Conservation (phyloP, 2,797 vertebrate species). For the Antennarius maculatus region DNA sequence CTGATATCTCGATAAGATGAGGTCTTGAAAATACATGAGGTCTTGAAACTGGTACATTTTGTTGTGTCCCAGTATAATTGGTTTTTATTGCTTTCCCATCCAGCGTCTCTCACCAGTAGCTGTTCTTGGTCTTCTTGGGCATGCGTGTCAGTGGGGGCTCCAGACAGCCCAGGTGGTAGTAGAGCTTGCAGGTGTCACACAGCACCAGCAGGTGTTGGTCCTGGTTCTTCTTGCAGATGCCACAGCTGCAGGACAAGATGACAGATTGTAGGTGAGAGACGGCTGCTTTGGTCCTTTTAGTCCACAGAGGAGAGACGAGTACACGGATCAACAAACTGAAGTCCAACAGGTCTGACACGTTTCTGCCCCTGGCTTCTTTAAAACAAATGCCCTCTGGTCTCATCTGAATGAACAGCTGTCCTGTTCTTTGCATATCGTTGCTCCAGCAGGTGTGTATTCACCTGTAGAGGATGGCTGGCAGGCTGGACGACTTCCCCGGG, state of each 20-base stretch:
- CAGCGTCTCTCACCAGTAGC: conserved; percentile 90
- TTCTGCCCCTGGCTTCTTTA: conserved; percentile 1
- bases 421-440: background rate
- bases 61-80: no score
- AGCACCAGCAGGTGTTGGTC: conserved; percentile 95
- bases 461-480: conserved; percentile 96
- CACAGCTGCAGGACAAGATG: conserved; percentile 85
- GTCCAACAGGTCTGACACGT: background rate
- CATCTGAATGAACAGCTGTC: background rate
- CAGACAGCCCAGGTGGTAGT: conserved; percentile 97
- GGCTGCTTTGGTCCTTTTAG: no score
- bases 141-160: conserved; percentile 97
- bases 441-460: conserved; percentile 40
- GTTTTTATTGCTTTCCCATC: no score
- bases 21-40: no score
- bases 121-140: conserved; percentile 99
- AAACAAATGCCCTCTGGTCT: background rate
- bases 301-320: no score
- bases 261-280: conserved; percentile 3
- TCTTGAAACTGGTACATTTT: no score
- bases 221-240: conserved; percentile 98
- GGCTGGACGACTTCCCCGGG: conserved; percentile 86
- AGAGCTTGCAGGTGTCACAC: conserved; percentile 97
- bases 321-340: background rate
- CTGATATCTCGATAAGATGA: no score